These are phyloP conservation scores for Papilio helenus DNA, from an alignment of 1,140 invertebrate genomes.

Conservation along the genomic window DNA sequence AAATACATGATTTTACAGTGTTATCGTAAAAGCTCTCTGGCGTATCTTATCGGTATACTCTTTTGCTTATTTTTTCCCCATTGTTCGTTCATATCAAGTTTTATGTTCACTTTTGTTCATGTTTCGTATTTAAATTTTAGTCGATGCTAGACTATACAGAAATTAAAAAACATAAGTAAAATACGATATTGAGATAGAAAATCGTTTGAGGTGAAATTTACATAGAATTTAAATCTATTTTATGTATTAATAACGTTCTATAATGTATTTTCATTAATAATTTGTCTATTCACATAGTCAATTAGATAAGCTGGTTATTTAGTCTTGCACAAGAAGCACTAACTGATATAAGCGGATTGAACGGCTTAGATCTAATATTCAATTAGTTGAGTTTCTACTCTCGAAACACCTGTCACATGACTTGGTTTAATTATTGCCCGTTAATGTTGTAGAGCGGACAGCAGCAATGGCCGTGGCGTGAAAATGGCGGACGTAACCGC, in stretches of 20 bases:
- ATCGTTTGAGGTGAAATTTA: neutral
- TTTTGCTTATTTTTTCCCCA: neutral
- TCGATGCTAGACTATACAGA: neutral
- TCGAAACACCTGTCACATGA: too few relatives aligned
- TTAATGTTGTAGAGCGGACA: neutral
- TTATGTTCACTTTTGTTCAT: neutral
- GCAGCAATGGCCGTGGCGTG: neutral
- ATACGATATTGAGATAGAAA: neutral
- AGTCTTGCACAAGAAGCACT: neutral
- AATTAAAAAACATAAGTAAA: neutral
- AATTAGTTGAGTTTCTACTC: neutral
- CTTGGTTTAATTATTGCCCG: neutral
- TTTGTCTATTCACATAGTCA: slow-evolving; percentile 18
- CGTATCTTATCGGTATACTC: slow-evolving; percentile 30
- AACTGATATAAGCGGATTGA: neutral
- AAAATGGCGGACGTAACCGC: slow-evolving; percentile 15
- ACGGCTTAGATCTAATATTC: neutral
- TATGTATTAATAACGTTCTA: neutral
- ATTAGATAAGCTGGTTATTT: neutral
- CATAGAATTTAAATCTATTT: neutral
- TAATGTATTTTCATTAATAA: neutral
- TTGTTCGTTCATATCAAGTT: slow-evolving; percentile 8
- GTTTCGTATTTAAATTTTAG: neutral
- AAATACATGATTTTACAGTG: neutral
- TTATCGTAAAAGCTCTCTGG: neutral